Conservation (phyloP, 2,888 invertebrate genomes). For the Cacoxenus indagator region DNA sequence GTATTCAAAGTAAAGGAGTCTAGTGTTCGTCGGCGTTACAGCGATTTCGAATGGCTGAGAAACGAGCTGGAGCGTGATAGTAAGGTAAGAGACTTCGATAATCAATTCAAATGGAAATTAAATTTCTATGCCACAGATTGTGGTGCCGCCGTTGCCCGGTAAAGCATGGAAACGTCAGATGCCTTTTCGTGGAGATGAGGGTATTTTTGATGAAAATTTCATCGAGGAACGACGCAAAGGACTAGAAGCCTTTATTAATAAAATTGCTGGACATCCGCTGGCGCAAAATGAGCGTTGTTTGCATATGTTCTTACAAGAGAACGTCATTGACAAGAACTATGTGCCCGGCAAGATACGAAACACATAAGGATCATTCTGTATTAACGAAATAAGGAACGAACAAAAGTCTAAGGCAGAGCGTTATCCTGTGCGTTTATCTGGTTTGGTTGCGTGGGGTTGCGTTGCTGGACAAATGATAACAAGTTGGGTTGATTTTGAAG, state of each 20-base stretch:
- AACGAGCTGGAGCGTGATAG: conserved; percentile 99
- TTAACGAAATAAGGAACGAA: conserved; percentile 31
- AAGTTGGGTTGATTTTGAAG: conserved; percentile 52
- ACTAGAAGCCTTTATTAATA: conserved; percentile 98
- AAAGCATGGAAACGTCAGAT: conserved; percentile 99
- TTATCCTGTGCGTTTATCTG: conserved; percentile 3
- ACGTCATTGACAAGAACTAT: conserved; percentile 98
- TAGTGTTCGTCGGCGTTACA: conserved; percentile 95
- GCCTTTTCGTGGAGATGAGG: conserved; percentile 98
- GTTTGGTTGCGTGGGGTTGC: conserved; percentile 26
- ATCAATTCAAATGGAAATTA: no score
- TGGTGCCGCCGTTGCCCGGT: conserved; percentile 97
- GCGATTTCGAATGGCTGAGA: conserved; percentile 99
- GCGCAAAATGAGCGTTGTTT: conserved; percentile 99
- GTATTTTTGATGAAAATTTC: conserved; percentile 99
- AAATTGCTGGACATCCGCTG: conserved; percentile 98
- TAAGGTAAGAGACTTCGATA: no score
- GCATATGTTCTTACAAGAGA: conserved; percentile 99
- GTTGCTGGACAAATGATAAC: conserved; percentile 49
- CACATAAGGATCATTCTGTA: conserved; percentile 77
- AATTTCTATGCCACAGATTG: conserved; percentile 78
- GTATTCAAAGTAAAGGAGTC: conserved; percentile 99
- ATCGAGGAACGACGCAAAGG: conserved; percentile 99
- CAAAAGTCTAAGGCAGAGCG: conserved; percentile 50
- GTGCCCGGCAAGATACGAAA: conserved; percentile 99